Base-by-base conservation (phyloP, 37 sponge, comb jelly and placozoan genomes). In the Halisarca cf. caerulea region DNA sequence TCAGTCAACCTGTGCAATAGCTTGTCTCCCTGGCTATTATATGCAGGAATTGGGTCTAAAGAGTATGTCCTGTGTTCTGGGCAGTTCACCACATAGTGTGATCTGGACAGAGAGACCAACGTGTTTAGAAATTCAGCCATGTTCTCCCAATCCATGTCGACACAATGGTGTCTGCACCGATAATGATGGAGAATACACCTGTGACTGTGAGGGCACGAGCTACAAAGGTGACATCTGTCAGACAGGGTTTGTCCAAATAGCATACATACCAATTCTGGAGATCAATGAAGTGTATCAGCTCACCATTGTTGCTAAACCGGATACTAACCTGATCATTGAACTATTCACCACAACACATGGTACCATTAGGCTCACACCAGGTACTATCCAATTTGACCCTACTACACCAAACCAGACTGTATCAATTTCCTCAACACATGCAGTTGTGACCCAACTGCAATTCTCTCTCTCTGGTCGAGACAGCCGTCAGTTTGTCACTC, bases 121-220 rank as follows among this genome's bases (percentile, higher is more conserved):
- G 25, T 74, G 77, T 43, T 27, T 39, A 60, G 82, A 59, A 59
- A 81, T 81, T 24, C 62, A 35, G 38, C 62, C 82, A 33, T 81
- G 82, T 39, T 21, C 20, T 27, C 82, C 82, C 20, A 39, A 81
- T 21, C 82, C 82, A n/a, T 81, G 82, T 59, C 61, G 37, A 38
- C 62, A 81, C 60, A 3, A 35, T 62, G 82, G 82, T 3, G 37
- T n/a, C 2, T 81, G 82, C 41, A 40, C 41, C 20, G 82, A 41
- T 2, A 40, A 60, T 32, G 42, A 59, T 35, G 40, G 40, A 0
- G 44, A 7, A 2, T 81, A 57, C 41, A 32, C 23, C 25, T 81
- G 82, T 59, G 60, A 58, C 28, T 81, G 82, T 81, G 42, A 35
- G 17, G 66, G 42, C 27, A 81, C 82, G 1, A 64, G 64, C 4